Evolutionary conservation across 2,888 invertebrate genomes (phyloP).

Genomic region (Bugula neritina): DNA sequence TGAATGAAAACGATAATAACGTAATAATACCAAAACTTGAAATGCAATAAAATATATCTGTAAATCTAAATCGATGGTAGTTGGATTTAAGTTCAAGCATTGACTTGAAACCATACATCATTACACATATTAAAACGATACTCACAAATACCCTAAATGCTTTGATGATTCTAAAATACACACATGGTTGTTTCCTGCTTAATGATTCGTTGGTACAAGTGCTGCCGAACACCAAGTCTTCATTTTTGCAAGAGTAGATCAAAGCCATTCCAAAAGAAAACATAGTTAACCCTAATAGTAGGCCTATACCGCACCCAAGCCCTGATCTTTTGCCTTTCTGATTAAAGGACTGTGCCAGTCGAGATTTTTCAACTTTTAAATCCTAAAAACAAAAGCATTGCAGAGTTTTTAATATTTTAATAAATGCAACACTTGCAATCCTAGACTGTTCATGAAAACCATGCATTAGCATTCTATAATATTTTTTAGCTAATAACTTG

Average conservation of each 20-base stretch:
- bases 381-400: too few relatives aligned
- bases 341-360: too few relatives aligned
- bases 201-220: not conserved
- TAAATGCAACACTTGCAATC: too few relatives aligned
- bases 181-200: too few relatives aligned
- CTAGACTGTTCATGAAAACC: too few relatives aligned
- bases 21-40: not conserved
- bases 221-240: not conserved
- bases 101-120: not conserved
- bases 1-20: slow-evolving; percentile 4
- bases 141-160: not conserved
- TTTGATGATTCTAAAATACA: too few relatives aligned
- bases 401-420: too few relatives aligned
- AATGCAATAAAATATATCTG: slow-evolving; percentile 9
- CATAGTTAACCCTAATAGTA: not conserved
- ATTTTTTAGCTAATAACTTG: too few relatives aligned
- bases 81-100: not conserved
- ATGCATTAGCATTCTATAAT: too few relatives aligned
- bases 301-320: not conserved
- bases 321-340: too few relatives aligned
- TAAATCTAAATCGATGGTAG: not conserved
- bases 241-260: not conserved
- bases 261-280: not conserved
- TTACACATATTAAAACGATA: not conserved
- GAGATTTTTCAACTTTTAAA: too few relatives aligned